Conservation (phyloP, 2,797 vertebrate species). For the Fistularia commersonii region DNA sequence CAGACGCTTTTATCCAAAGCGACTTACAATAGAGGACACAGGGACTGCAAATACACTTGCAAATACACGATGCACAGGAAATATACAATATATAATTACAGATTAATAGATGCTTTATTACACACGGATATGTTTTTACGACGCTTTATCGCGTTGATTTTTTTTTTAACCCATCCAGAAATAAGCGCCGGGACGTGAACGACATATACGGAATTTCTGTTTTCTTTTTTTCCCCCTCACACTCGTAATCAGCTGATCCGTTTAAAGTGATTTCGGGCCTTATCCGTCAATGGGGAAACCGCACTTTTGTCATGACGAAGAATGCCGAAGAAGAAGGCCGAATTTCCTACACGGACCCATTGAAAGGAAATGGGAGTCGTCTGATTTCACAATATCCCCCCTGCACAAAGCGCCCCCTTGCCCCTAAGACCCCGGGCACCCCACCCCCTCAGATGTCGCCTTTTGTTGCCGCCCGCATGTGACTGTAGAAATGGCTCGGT, state of each 20-base stretch:
- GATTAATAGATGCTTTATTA: too few relatives aligned
- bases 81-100: too few relatives aligned
- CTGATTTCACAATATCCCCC: constrained; percentile 66
- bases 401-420: constrained; percentile 63
- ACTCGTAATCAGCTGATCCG: constrained; percentile 47
- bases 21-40: too few relatives aligned
- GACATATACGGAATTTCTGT: constrained; percentile 35
- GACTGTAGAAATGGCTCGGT: constrained; percentile 84
- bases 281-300: constrained; percentile 55
- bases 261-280: constrained; percentile 59
- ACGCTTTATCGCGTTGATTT: too few relatives aligned
- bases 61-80: too few relatives aligned
- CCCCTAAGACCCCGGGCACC: constrained; percentile 72
- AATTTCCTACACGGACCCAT: constrained; percentile 54
- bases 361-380: constrained; percentile 68
- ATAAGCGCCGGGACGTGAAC: background rate
- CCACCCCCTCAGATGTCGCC: constrained; percentile 78
- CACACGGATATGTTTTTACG: too few relatives aligned
- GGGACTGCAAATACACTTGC: too few relatives aligned
- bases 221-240: constrained; percentile 7
- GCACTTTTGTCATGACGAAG: constrained; percentile 59
- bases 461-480: constrained; percentile 82
- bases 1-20: too few relatives aligned
- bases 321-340: constrained; percentile 54
- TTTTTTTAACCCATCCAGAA: background rate